Evolutionary conservation across 2,113 vertebrate genomes (phyloP), one percentile per base, ranked within the genome.

Genomic region (Bambusicola thoracicus): DNA sequence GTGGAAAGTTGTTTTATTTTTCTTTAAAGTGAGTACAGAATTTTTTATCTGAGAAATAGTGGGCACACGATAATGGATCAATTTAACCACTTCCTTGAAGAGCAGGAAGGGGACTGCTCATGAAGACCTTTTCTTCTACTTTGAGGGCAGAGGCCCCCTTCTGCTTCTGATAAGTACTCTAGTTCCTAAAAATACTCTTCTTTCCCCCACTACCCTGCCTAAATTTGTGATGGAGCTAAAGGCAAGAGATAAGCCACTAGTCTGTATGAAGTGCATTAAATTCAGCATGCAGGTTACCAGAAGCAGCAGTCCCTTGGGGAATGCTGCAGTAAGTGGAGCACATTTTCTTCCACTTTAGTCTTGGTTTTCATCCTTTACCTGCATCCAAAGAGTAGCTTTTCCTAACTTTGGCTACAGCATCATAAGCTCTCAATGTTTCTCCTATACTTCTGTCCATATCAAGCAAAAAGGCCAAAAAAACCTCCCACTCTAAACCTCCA

Each of bases 391-490:
- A 70, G 30, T 13, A 55, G 34, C 49, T 76, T 89, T 65, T 59
- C 36, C 61, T 69, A 75, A 79, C 36, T 40, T 87, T 17, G 56
- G 30, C 27, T 85, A 49, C 79, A 16, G 30, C 16, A 76, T 46
- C 66, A 46, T 46, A 66, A 93, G 30, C 67, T 83, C 7, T 41
- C 22, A 70, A 93, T 86, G 93, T 81, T 93, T 96, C 59, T 88
- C 67, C 87, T 59, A 92, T 68, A 67, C 38, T 88, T 78, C 53
- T 20, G 17, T 53, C 65, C 3, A 7, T 55, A 92, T 61, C 19
- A 44, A 18, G 41, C 36, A 91, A 89, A 89, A 89, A 94, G 44
- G 34, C 70, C 85, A 91, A 85, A 87, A 89, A 95, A 20, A 32
- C 55, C 5, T 12, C 46, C 22, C 48, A 62, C 34, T 6, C 8